Evolutionary conservation across 2,113 vertebrate genomes (phyloP).

Genomic region (Gymnarchus niloticus): DNA sequence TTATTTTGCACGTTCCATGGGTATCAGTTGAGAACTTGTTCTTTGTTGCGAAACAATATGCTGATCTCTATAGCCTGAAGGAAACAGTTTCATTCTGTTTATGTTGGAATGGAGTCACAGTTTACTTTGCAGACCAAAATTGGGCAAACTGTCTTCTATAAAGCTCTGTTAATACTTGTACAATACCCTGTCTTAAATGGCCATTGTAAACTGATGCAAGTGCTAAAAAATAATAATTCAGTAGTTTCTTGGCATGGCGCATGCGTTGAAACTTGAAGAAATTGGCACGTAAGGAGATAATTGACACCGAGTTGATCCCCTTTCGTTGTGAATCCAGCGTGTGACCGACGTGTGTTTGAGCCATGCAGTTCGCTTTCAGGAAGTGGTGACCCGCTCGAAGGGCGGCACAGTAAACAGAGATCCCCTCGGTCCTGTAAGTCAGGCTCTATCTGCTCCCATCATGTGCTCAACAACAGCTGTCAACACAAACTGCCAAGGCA

Average conservation of each 20-base stretch:
- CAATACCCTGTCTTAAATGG: background rate
- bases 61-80: slow-evolving; percentile 48
- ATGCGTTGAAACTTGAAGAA: background rate
- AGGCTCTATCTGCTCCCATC: slow-evolving; percentile 36
- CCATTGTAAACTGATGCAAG: background rate
- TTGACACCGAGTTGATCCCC: background rate
- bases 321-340: background rate
- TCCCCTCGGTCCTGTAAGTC: slow-evolving; percentile 51
- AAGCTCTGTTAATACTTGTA: background rate
- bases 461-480: slow-evolving; percentile 65
- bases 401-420: background rate
- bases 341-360: background rate
- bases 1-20: slow-evolving; percentile 21
- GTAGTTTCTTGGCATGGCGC: background rate
- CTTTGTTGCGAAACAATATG: slow-evolving; percentile 46
- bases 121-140: background rate
- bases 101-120: slow-evolving; percentile 24
- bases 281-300: background rate
- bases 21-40: slow-evolving; percentile 45
- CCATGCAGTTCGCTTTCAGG: background rate
- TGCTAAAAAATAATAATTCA: background rate
- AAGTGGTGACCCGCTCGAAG: background rate
- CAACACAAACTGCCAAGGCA: slow-evolving; percentile 56
- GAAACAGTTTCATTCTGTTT: slow-evolving; percentile 20
- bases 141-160: background rate